A percentile compares a stretch with the other conserved stretches of the same genome.
Evolutionary conservation across 2,113 vertebrate species (phyloP).

Genomic region (Notarius lentiginosus): DNA sequence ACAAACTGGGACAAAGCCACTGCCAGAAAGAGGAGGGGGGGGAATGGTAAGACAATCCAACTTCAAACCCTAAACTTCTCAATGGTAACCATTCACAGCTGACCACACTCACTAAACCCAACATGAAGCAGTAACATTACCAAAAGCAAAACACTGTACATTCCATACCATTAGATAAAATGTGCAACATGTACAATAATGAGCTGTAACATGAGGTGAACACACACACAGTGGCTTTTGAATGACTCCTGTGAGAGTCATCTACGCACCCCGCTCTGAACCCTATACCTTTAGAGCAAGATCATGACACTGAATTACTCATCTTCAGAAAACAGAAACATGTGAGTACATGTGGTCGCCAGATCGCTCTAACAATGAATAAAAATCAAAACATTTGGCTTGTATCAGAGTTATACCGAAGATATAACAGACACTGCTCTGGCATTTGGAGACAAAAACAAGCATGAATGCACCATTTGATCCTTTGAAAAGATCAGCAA

Average conservation of each 20-base stretch:
- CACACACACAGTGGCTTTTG: background rate
- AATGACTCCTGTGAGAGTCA: background rate
- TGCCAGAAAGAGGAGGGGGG: background rate
- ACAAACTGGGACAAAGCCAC: constrained; percentile 7
- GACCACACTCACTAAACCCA: background rate
- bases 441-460: background rate
- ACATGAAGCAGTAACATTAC: background rate
- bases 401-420: background rate
- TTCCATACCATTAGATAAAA: background rate
- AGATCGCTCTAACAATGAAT: background rate
- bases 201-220: background rate
- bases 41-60: background rate
- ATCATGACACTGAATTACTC: background rate
- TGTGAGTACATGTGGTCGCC: background rate
- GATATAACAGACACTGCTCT: background rate
- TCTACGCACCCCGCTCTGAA: background rate
- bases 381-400: constrained; percentile 12
- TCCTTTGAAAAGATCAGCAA: background rate
- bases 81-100: constrained; percentile 24
- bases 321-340: background rate
- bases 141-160: background rate
- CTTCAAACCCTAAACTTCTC: constrained; percentile 30
- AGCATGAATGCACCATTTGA: background rate
- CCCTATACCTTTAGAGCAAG: background rate
- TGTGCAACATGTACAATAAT: background rate